Percentiles rank a stretch among this genome's conserved stretches.
These are phyloP conservation scores for Sebastes vulpes DNA, from an alignment of 2,797 vertebrate species.

Conservation along the genomic window DNA sequence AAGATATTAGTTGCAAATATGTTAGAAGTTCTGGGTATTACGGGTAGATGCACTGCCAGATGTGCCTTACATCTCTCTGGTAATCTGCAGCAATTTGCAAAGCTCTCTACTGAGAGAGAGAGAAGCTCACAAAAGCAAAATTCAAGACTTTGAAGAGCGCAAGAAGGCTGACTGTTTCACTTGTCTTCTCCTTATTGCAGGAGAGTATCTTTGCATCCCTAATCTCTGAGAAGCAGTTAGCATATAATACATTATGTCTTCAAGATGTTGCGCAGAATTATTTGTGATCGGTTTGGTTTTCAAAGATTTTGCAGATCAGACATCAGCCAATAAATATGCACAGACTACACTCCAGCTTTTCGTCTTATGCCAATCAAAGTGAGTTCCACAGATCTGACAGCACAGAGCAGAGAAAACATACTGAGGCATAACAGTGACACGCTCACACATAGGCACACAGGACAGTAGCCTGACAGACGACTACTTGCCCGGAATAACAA, in stretches of 20 bases:
- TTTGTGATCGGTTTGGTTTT: slow-evolving; percentile 10
- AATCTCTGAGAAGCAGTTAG: neutral
- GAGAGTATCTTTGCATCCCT: neutral
- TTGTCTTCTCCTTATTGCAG: slow-evolving; percentile 10
- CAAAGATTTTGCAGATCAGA: slow-evolving; percentile 21
- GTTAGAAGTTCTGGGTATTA: slow-evolving; percentile 9
- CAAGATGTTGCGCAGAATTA: slow-evolving; percentile 1
- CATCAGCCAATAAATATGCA: slow-evolving; percentile 21
- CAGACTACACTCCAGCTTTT: slow-evolving; percentile 4
- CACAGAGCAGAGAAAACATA: slow-evolving; percentile 39
- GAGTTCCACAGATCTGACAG: slow-evolving; percentile 51
- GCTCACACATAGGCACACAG: slow-evolving; percentile 7
- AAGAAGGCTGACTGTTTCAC: slow-evolving; percentile 16
- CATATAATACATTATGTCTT: neutral
- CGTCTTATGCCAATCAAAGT: slow-evolving; percentile 56
- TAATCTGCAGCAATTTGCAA: slow-evolving; percentile 39
- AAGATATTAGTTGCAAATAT: slow-evolving; percentile 23
- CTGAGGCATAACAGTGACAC: slow-evolving; percentile 49
- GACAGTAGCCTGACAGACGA: slow-evolving; percentile 51
- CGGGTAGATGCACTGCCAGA: slow-evolving; percentile 3
- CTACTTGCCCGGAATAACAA: slow-evolving; percentile 70
- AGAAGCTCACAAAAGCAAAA: slow-evolving; percentile 6
- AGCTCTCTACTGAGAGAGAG: slow-evolving; percentile 4
- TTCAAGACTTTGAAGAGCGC: slow-evolving; percentile 8
- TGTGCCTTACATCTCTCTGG: slow-evolving; percentile 16